A percentile compares a stretch with the other conserved stretches of the same genome.
Evolutionary conservation across 2,113 vertebrate genomes (phyloP).

Genomic region (Zosterops lateralis): DNA sequence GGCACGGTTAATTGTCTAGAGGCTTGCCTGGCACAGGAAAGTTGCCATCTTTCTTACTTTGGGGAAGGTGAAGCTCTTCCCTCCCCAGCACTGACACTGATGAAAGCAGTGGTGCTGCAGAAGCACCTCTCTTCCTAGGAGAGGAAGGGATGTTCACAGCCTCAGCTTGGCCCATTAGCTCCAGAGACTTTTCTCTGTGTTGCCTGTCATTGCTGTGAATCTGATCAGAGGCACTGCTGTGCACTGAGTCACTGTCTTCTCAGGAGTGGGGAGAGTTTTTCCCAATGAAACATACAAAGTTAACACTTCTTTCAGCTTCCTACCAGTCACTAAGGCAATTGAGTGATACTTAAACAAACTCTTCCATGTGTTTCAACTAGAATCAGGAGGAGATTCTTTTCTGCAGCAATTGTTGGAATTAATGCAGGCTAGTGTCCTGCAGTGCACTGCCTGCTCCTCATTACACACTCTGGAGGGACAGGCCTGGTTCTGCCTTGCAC

Average conservation of each 20-base stretch:
- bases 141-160: not conserved
- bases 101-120: not conserved
- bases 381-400: not conserved
- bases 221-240: not conserved
- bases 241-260: not conserved
- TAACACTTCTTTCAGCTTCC: not conserved
- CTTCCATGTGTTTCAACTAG: not conserved
- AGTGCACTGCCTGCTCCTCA: not conserved
- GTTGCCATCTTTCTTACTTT: not conserved
- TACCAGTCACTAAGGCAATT: not conserved
- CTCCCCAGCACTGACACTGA: not conserved
- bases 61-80: not conserved
- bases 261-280: not conserved
- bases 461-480: not conserved
- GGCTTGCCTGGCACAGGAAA: not conserved
- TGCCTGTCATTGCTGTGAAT: not conserved
- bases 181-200: not conserved
- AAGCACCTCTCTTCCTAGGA: not conserved
- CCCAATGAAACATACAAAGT: not conserved
- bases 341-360: not conserved
- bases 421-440: not conserved
- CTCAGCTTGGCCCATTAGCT: not conserved
- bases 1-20: not conserved
- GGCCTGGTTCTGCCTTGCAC: not conserved
- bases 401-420: not conserved